Evolutionary conservation across 2,888 invertebrate species (phyloP).

Genomic region (Mantis religiosa): DNA sequence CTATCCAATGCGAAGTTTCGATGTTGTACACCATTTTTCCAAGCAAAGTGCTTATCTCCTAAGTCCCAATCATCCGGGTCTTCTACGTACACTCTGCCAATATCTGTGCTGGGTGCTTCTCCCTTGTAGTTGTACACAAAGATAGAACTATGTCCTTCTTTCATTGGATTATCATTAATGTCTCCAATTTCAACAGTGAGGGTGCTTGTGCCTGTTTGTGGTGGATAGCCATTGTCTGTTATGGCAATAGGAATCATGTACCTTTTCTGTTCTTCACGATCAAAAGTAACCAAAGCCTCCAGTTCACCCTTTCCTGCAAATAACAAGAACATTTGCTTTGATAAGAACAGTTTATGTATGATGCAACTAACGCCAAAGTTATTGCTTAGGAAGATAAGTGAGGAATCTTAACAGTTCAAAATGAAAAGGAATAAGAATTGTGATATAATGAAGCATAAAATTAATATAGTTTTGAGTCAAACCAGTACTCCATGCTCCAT

Average conservation of each 20-base stretch:
- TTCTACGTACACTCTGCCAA: constrained; percentile 89
- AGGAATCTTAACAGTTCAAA: no score
- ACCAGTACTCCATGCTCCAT: no score
- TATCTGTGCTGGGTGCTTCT: constrained; percentile 71
- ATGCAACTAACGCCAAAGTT: no score
- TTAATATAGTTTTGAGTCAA: no score
- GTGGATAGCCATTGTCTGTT: constrained; percentile 75
- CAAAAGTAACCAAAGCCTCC: constrained; percentile 70
- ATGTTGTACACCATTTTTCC: constrained; percentile 52
- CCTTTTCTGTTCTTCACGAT: constrained; percentile 81
- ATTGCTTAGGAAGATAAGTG: no score
- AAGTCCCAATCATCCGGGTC: constrained; percentile 98
- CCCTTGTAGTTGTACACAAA: constrained; percentile 94
- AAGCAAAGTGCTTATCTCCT: constrained; percentile 81
- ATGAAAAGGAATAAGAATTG: no score
- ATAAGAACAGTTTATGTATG: no score
- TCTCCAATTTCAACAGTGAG: constrained; percentile 91
- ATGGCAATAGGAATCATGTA: constrained; percentile 87
- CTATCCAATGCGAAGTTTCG: constrained; percentile 69
- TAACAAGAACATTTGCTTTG: not conserved
- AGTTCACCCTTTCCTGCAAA: constrained; percentile 54
- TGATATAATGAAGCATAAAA: no score
- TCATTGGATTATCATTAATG: constrained; percentile 88
- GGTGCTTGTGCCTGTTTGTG: constrained; percentile 73
- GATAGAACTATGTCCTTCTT: constrained; percentile 80